These are phyloP conservation scores for Limnephilus marmoratus DNA, from an alignment of 2,888 invertebrate genomes.

Conservation along the genomic window DNA sequence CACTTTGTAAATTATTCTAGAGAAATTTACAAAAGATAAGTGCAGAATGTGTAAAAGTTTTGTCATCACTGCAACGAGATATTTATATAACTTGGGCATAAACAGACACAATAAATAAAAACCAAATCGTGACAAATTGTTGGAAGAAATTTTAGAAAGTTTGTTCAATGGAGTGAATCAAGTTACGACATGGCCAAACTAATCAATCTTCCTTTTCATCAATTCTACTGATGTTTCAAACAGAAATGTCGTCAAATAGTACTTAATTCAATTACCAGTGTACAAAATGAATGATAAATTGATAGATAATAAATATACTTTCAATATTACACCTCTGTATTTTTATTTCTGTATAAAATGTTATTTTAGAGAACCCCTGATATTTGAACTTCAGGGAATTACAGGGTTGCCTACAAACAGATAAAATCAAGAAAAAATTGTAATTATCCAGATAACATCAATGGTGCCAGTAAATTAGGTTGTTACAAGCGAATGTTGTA, in stretches of 20 bases:
- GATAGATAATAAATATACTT: neutral
- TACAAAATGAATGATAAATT: neutral
- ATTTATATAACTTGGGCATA: conserved; percentile 23
- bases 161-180: neutral
- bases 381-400: neutral
- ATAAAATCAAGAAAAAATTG: neutral
- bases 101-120: neutral
- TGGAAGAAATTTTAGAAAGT: conserved; percentile 41
- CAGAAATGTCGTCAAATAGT: neutral
- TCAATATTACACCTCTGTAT: neutral
- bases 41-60: neutral
- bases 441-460: too few relatives aligned
- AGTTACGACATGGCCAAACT: conserved; percentile 23
- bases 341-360: neutral
- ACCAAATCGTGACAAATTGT: neutral
- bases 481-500: neutral
- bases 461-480: too few relatives aligned
- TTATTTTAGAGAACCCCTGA: neutral
- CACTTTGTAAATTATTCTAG: neutral
- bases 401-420: neutral
- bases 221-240: neutral
- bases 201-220: conserved; percentile 5
- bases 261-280: neutral
- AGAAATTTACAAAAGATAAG: neutral
- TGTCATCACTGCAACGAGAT: neutral